These are phyloP conservation scores for Plumapathes pennacea DNA, from an alignment of 92 coral and sea anemone species.

Conservation along the genomic window DNA sequence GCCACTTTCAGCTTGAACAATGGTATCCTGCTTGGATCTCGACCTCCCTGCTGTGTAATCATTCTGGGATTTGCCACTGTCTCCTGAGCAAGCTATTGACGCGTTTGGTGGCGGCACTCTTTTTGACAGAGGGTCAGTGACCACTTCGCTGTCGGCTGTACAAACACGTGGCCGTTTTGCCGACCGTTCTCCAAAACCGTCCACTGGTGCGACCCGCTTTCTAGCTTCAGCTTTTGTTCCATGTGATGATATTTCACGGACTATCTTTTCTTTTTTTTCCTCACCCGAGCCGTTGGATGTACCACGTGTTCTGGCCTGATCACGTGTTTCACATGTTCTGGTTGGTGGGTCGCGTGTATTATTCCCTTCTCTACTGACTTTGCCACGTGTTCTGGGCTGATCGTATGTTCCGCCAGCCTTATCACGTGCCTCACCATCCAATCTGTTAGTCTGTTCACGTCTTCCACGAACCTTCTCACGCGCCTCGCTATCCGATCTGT, in stretches of 20 bases:
- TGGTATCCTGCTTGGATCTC: slow-evolving; percentile 6
- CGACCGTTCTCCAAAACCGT: too few relatives aligned
- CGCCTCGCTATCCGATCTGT: background rate
- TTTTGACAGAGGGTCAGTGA: too few relatives aligned
- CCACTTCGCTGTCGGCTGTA: too few relatives aligned
- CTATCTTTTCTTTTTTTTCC: slow-evolving; percentile 3
- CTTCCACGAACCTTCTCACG: background rate
- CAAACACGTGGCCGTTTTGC: too few relatives aligned
- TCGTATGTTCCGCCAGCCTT: background rate
- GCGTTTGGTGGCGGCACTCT: too few relatives aligned
- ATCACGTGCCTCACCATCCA: background rate
- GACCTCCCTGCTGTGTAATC: slow-evolving; percentile 4
- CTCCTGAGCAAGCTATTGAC: too few relatives aligned
- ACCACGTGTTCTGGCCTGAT: background rate
- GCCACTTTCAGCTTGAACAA: background rate
- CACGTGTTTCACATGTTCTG: background rate
- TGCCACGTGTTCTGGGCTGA: background rate
- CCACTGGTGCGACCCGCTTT: too few relatives aligned
- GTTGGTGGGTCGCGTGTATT: background rate
- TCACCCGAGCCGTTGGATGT: background rate
- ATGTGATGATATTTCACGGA: background rate
- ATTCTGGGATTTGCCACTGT: too few relatives aligned
- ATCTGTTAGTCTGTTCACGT: background rate
- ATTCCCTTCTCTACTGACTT: background rate
- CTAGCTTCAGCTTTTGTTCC: background rate